Conservation (phyloP, 2,797 vertebrate species). For the Enteromius unitaeniatus region DNA sequence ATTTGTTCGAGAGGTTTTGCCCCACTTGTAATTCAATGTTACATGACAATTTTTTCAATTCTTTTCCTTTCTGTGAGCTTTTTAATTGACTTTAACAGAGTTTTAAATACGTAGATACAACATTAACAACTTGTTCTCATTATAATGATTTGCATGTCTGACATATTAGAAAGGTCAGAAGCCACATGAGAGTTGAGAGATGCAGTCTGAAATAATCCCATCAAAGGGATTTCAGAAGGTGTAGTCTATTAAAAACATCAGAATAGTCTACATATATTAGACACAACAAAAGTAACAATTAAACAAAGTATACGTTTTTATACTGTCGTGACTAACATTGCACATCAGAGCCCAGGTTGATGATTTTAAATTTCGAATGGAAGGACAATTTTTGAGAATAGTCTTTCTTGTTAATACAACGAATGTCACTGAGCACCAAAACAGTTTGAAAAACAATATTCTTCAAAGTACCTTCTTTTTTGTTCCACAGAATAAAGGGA, state of each 20-base stretch:
- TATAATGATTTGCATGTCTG: constrained; percentile 4
- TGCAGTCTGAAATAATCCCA: not conserved
- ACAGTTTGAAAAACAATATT: not conserved
- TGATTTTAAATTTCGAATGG: not conserved
- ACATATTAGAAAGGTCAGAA: not conserved
- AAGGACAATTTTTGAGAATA: not conserved
- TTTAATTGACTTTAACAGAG: not conserved
- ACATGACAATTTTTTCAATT: not conserved
- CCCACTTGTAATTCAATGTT: not conserved
- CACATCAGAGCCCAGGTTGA: not conserved
- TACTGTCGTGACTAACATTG: not conserved
- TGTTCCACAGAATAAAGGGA: not conserved
- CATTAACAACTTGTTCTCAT: not conserved
- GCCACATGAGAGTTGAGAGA: not conserved
- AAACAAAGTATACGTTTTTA: not conserved
- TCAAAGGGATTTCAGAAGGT: not conserved
- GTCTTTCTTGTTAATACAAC: not conserved
- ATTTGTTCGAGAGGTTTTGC: not conserved
- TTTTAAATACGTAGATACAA: not conserved
- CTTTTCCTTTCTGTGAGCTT: not conserved
- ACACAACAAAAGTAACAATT: not conserved
- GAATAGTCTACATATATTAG: not conserved
- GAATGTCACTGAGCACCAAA: not conserved
- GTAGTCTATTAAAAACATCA: not conserved
- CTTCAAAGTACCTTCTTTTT: not conserved